Evolutionary conservation across 2,113 vertebrate genomes (phyloP), one percentile per base, ranked within the genome.

Genomic region (Mastomys coucha): DNA sequence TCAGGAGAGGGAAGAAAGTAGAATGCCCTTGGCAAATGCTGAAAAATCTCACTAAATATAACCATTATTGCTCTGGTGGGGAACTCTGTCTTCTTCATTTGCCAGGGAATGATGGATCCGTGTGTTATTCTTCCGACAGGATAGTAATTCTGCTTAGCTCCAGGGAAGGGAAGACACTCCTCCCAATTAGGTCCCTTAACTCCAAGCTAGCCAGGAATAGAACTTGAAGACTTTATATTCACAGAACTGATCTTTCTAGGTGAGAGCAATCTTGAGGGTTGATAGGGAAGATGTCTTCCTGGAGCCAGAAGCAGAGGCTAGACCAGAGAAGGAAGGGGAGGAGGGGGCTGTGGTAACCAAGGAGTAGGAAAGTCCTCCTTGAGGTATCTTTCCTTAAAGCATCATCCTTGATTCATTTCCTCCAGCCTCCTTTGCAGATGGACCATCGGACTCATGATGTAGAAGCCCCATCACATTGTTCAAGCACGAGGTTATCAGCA

Each of bases 381-480:
- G 72, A 51, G 58, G 8, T 76, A 39, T 19, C 81, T 60, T 17
- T 75, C 81, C 36, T 80, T 70, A 78, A 22, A 80, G 73, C 45
- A 4, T 91, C 49, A 39, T 26, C 49, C 56, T 20, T 91, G 82
- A 94, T 49, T 81, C 88, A 81, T 84, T 91, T 91, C 26, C 70
- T 88, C 28, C 63, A 45, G 28, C 70, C 49, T 91, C 77, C 49
- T 72, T 10, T 80, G 65, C 72, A 81, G 33, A 85, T 22, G 49
- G 77, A 24, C 16, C 17, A 1, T 36, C 65, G 94, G 70, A 88
- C 56, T 91, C 36, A 39, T 1, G 42, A 33, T 73, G 65, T 73
- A 91, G 73, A 73, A 93, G 91, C 36, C 19, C 22, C 28, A 45
- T 45, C 45, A 53, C 17, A 11, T 69, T 56, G 39, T 39, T 65